These are phyloP conservation scores for Marronus borbonicus DNA, from an alignment of 2,888 invertebrate genomes.

Conservation along the genomic window DNA sequence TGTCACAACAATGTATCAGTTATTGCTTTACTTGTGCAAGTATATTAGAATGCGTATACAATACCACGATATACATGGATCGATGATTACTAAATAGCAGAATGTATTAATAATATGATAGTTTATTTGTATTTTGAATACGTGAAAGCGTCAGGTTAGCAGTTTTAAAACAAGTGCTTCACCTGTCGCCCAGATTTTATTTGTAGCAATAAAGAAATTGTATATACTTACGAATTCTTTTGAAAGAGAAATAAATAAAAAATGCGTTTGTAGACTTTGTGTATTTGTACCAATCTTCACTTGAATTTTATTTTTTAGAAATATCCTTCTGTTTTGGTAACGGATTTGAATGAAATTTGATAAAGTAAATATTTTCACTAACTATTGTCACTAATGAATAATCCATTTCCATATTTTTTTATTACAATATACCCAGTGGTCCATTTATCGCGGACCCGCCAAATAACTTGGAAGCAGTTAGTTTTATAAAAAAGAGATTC, in stretches of 20 bases:
- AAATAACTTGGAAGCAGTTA: too few relatives aligned
- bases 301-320: too few relatives aligned
- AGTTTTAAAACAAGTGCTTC: conserved; percentile 18
- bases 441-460: too few relatives aligned
- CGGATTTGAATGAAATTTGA: too few relatives aligned
- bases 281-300: neutral
- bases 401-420: too few relatives aligned
- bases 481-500: too few relatives aligned
- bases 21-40: conserved; percentile 25
- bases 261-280: conserved; percentile 7
- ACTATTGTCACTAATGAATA: too few relatives aligned
- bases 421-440: too few relatives aligned
- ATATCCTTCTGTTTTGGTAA: too few relatives aligned
- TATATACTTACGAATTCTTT: conserved; percentile 28
- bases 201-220: conserved; percentile 26
- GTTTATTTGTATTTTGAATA: conserved; percentile 22
- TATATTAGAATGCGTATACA: neutral
- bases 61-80: conserved; percentile 1
- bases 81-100: conserved; percentile 27
- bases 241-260: conserved; percentile 25
- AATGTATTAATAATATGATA: conserved; percentile 28
- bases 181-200: conserved; percentile 17
- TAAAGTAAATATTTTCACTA: too few relatives aligned
- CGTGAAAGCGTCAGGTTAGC: conserved; percentile 12
- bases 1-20: conserved; percentile 32